Evolutionary conservation across 2,888 invertebrate genomes (phyloP).

Genomic region (Cryptocephalus moraei): DNA sequence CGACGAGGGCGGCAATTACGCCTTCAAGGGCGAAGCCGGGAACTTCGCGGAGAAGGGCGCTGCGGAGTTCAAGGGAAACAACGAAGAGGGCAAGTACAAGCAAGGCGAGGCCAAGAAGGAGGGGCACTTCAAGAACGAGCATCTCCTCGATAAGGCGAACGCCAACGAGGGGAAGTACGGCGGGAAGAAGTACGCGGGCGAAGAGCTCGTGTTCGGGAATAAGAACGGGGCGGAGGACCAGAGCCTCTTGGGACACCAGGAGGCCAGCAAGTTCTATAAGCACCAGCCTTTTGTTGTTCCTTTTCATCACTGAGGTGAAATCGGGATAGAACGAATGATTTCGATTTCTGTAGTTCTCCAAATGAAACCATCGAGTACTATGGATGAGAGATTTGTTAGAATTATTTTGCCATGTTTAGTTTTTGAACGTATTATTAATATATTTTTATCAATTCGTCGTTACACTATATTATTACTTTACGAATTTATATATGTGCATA

Average conservation of each 20-base stretch:
- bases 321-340: no score
- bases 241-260: slow-evolving; percentile 51
- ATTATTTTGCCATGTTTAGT: no score
- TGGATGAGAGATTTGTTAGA: no score
- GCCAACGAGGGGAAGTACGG: slow-evolving; percentile 51
- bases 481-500: no score
- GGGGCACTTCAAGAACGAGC: slow-evolving; percentile 47
- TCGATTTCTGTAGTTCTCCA: no score
- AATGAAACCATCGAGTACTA: no score
- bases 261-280: slow-evolving; percentile 45
- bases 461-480: no score
- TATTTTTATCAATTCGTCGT: no score
- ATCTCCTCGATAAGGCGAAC: slow-evolving; percentile 48
- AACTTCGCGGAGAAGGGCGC: slow-evolving; percentile 48
- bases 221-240: slow-evolving; percentile 53
- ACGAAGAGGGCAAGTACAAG: slow-evolving; percentile 48
- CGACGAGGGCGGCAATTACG: slow-evolving; percentile 50
- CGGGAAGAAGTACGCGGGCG: slow-evolving; percentile 48
- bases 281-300: slow-evolving; percentile 47
- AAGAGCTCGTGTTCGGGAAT: slow-evolving; percentile 46
- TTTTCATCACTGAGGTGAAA: slow-evolving; percentile 24
- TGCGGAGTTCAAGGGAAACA: slow-evolving; percentile 48
- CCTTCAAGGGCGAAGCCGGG: slow-evolving; percentile 46
- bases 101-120: slow-evolving; percentile 48
- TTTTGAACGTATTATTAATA: no score